A percentile compares a stretch with the other conserved stretches of the same genome.
phyloP scores from a whole-genome alignment of 1,140 invertebrate species.

The Dinothrombium tinctorium region DNA sequence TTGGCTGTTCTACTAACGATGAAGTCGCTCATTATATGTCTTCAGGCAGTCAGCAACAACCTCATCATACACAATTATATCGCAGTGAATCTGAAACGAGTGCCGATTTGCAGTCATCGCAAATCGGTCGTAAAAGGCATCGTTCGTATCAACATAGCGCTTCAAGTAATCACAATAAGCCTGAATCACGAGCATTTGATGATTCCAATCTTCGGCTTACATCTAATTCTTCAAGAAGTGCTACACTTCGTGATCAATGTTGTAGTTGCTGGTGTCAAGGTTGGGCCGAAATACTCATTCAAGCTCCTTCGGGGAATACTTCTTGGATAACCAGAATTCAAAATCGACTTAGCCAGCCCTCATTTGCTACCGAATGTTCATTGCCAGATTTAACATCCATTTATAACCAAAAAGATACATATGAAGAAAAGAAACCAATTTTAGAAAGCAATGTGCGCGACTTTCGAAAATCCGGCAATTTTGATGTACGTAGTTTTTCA shows the following conservation, averaged over 20 bases:
- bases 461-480: too few relatives aligned
- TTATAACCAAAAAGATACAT: slow-evolving; percentile 23
- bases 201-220: slow-evolving; percentile 72
- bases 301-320: slow-evolving; percentile 62
- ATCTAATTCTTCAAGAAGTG: slow-evolving; percentile 76
- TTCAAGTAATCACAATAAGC: neutral
- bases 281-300: slow-evolving; percentile 77
- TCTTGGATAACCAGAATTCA: slow-evolving; percentile 77
- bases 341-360: slow-evolving; percentile 37
- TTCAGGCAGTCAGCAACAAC: neutral
- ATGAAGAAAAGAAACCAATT: too few relatives aligned
- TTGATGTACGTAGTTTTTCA: too few relatives aligned
- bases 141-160: slow-evolving; percentile 13
- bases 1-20: neutral
- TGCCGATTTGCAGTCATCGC: neutral
- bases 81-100: neutral
- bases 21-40: neutral
- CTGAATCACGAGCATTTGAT: slow-evolving; percentile 12
- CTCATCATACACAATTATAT: neutral
- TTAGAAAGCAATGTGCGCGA: too few relatives aligned
- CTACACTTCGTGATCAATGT: slow-evolving; percentile 16
- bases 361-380: slow-evolving; percentile 24
- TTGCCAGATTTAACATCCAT: slow-evolving; percentile 40
- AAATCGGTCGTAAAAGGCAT: slow-evolving; percentile 12
- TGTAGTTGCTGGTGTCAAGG: slow-evolving; percentile 79